Evolutionary conservation across 2,888 invertebrate species (phyloP).

Genomic region (Euplagia quadripunctaria): DNA sequence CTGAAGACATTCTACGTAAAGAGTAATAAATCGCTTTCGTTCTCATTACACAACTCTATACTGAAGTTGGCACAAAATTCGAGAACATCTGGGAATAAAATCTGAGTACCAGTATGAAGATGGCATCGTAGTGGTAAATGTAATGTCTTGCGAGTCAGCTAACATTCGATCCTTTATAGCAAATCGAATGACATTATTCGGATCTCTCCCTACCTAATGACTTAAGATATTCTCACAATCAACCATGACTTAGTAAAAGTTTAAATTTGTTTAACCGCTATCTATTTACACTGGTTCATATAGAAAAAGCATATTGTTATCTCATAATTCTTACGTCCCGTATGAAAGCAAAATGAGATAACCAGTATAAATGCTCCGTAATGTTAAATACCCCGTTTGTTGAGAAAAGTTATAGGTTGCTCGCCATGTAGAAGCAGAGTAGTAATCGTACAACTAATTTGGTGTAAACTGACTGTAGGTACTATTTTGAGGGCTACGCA

Average conservation of each 20-base stretch:
- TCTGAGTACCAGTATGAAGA: not conserved
- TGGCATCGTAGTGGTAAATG: not conserved
- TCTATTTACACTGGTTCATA: not conserved
- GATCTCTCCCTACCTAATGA: not conserved
- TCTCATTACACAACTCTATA: not conserved
- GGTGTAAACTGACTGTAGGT: no score
- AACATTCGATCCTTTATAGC: not conserved
- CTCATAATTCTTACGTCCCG: not conserved
- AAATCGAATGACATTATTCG: not conserved
- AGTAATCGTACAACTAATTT: no score
- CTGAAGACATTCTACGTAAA: not conserved
- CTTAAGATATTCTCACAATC: not conserved
- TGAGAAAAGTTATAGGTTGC: no score
- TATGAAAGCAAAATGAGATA: not conserved
- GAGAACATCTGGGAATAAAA: conserved; percentile 2
- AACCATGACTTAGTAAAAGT: no score
- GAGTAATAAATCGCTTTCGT: conserved; percentile 1
- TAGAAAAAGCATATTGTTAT: not conserved
- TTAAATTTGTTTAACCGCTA: not conserved
- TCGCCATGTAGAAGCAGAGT: no score
- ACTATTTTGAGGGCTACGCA: no score
- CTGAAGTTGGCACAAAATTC: not conserved
- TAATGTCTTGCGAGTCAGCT: not conserved
- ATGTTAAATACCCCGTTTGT: not conserved
- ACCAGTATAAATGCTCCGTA: not conserved